Evolutionary conservation across 2,888 invertebrate species (phyloP).

Genomic region (Zaprionus bogoriensis): DNA sequence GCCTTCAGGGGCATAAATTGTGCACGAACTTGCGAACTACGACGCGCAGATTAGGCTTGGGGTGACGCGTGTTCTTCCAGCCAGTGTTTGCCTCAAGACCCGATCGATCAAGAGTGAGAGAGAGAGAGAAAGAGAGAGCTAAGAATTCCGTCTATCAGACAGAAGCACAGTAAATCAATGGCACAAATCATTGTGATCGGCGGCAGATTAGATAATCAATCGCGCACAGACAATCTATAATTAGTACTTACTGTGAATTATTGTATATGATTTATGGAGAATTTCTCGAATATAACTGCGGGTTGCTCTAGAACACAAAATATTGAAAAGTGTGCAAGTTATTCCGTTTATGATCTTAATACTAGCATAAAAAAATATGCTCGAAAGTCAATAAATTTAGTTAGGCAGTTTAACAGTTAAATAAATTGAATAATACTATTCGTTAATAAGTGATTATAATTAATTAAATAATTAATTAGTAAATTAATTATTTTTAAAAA

Average conservation of each 20-base stretch:
- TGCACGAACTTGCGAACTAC: neutral
- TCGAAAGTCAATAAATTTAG: no score
- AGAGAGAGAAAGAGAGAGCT: neutral
- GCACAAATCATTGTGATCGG: neutral
- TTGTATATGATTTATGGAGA: neutral
- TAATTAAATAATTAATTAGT: no score
- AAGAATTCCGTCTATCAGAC: neutral
- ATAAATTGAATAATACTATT: no score
- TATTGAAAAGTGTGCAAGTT: neutral
- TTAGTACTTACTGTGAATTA: neutral
- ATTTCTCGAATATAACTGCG: no score
- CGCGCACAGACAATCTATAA: neutral
- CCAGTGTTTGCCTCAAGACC: neutral
- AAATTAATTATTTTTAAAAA: no score
- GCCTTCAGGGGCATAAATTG: constrained; percentile 19
- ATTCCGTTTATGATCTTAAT: no score
- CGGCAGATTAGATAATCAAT: neutral
- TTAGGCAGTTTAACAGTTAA: no score
- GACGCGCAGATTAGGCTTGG: constrained; percentile 36
- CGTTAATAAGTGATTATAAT: no score
- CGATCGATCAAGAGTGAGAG: neutral
- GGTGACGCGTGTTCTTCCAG: neutral
- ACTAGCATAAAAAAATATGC: no score
- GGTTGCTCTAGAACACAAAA: neutral
- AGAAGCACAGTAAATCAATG: neutral